These are phyloP conservation scores for Salminus brasiliensis DNA, from an alignment of 2,113 vertebrate genomes.

Conservation along the genomic window DNA sequence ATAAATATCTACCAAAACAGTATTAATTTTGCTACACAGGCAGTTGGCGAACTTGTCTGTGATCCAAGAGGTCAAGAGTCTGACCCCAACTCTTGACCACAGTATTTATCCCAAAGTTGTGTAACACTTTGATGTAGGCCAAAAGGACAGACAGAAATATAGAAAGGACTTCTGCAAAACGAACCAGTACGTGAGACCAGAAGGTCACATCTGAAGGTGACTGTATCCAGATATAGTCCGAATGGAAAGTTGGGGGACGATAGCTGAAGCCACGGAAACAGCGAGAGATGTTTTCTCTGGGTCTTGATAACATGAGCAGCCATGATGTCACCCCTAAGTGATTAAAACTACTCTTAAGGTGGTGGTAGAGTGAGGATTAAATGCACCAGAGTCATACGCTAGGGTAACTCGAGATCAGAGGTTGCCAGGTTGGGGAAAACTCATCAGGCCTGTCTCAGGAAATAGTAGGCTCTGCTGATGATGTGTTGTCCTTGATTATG, in stretches of 20 bases:
- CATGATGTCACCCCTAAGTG: constrained; percentile 62
- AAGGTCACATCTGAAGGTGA: constrained; percentile 6
- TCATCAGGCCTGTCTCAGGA: constrained; percentile 23
- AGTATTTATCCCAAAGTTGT: neutral
- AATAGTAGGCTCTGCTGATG: constrained; percentile 2
- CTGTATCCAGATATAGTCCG: neutral
- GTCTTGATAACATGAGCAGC: constrained; percentile 56
- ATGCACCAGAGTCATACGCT: constrained; percentile 41
- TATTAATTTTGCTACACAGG: neutral
- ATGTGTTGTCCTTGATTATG: constrained; percentile 6
- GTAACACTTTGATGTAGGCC: neutral
- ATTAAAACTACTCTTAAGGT: constrained; percentile 50
- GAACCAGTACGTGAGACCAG: neutral
- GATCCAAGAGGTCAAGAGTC: neutral
- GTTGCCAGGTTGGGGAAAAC: constrained; percentile 44
- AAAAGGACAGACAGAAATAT: neutral
- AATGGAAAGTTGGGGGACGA: constrained; percentile 13
- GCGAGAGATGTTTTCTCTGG: constrained; percentile 41
- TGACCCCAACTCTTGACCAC: neutral
- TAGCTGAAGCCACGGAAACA: neutral
- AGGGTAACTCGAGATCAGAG: constrained; percentile 49
- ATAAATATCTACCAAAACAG: too few relatives aligned
- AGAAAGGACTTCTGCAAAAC: neutral
- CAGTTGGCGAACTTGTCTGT: too few relatives aligned
- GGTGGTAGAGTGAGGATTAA: constrained; percentile 47